Percentiles rank a stretch among this genome's conserved stretches.
These are phyloP conservation scores for Sciaenops ocellatus DNA, from an alignment of 2,797 vertebrate species.

Conservation along the genomic window DNA sequence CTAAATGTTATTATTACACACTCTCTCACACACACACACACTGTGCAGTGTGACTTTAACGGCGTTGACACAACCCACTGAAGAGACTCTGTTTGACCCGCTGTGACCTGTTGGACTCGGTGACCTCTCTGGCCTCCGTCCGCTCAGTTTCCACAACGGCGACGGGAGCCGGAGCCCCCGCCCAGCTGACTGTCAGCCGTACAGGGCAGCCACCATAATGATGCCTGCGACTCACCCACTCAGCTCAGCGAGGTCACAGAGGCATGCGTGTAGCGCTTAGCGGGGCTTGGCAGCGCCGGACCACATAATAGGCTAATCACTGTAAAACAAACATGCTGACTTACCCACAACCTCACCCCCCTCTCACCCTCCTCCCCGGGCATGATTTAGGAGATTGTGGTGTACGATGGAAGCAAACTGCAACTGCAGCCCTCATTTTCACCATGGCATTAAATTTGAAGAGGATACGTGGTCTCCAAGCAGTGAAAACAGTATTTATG, in stretches of 20 bases:
- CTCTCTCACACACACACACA: not conserved
- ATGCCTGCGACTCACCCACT: constrained; percentile 40
- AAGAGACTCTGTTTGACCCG: constrained; percentile 45
- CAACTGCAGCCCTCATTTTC: constrained; percentile 20
- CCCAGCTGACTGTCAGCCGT: constrained; percentile 13
- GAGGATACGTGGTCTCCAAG: constrained; percentile 26
- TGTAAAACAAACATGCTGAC: constrained; percentile 63
- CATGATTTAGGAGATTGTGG: constrained; percentile 54
- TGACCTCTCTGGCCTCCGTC: constrained; percentile 31
- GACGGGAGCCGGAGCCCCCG: not conserved
- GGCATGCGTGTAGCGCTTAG: constrained; percentile 46
- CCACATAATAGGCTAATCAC: constrained; percentile 64
- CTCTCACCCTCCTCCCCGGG: not conserved
- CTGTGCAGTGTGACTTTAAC: not conserved
- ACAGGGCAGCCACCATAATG: constrained; percentile 17
- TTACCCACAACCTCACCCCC: constrained; percentile 27
- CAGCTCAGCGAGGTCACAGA: constrained; percentile 46
- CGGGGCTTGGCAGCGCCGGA: constrained; percentile 34
- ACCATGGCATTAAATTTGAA: constrained; percentile 36
- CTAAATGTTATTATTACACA: not conserved
- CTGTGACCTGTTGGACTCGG: constrained; percentile 44
- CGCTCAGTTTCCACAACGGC: constrained; percentile 13
- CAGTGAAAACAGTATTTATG: constrained; percentile 30
- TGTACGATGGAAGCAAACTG: constrained; percentile 34
- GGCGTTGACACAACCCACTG: constrained; percentile 1